These are phyloP conservation scores for Xiphophorus hellerii DNA, from an alignment of 2,113 vertebrate genomes.

Conservation along the genomic window DNA sequence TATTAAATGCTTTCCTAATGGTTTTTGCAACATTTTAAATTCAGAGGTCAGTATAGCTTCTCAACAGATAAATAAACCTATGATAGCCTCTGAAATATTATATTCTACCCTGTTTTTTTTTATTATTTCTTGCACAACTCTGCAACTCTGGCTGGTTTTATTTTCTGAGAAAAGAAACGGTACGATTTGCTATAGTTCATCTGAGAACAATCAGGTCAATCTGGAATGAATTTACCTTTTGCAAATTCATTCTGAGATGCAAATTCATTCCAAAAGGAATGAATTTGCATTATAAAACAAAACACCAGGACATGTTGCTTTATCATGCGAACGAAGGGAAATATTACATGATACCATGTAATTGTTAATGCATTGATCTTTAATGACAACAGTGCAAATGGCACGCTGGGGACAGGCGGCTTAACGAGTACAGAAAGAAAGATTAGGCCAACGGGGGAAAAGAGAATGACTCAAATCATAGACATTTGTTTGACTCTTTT, in stretches of 20 bases:
- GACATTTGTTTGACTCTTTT: constrained; percentile 16
- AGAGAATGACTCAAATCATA: constrained; percentile 11
- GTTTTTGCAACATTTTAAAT: not conserved
- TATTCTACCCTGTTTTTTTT: not conserved
- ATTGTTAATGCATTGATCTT: constrained; percentile 52
- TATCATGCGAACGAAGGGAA: constrained; percentile 13
- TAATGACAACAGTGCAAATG: constrained; percentile 44
- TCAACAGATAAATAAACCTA: not conserved
- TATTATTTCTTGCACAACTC: no score
- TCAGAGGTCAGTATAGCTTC: no score
- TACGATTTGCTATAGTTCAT: constrained; percentile 1
- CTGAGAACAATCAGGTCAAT: constrained; percentile 7
- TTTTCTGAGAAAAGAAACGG: constrained; percentile 33
- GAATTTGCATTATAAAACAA: no score
- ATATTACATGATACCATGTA: constrained; percentile 28
- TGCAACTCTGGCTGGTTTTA: constrained; percentile 19
- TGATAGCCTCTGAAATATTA: not conserved
- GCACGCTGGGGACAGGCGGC: constrained; percentile 11
- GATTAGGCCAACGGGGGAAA: constrained; percentile 6
- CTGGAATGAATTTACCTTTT: constrained; percentile 12
- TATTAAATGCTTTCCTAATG: not conserved
- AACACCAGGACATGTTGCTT: no score
- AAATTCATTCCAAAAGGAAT: not conserved
- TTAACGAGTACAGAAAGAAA: constrained; percentile 22
- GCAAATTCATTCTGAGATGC: not conserved